Evolutionary conservation across 1,140 invertebrate species (phyloP).

Genomic region (Polyergus mexicanus): DNA sequence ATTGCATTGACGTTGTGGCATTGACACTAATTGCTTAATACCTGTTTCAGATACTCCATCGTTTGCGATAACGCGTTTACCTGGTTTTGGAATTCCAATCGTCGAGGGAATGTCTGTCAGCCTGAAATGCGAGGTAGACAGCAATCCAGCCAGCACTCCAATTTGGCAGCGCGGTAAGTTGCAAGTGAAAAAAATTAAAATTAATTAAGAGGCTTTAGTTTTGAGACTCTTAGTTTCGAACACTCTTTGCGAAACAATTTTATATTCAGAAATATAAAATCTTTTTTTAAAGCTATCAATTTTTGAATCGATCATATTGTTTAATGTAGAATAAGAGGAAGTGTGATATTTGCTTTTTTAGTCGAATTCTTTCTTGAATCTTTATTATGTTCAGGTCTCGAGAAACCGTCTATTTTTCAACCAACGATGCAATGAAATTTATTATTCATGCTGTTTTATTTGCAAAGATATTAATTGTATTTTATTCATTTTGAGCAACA

Average conservation of each 20-base stretch:
- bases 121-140: slow-evolving; percentile 95
- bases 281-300: background rate
- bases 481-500: background rate
- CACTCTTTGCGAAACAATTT: background rate
- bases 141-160: slow-evolving; percentile 95
- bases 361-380: background rate
- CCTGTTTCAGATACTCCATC: slow-evolving; percentile 93
- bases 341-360: background rate
- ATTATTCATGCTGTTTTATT: background rate
- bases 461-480: background rate
- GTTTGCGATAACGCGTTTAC: slow-evolving; percentile 95
- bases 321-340: background rate
- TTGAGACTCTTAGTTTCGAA: background rate
- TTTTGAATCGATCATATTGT: background rate
- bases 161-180: slow-evolving; percentile 90
- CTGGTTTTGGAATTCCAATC: slow-evolving; percentile 95
- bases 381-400: background rate
- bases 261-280: background rate
- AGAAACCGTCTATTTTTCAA: background rate
- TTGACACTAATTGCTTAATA: slow-evolving; percentile 76
- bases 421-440: background rate
- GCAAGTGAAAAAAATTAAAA: slow-evolving; percentile 20
- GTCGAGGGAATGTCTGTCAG: slow-evolving; percentile 94
- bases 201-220: background rate
- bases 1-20: slow-evolving; percentile 43